A percentile compares a stretch with the other conserved stretches of the same genome.
These are phyloP conservation scores for Ploceus nigricollis DNA, from an alignment of 2,113 vertebrate species.

Conservation along the genomic window DNA sequence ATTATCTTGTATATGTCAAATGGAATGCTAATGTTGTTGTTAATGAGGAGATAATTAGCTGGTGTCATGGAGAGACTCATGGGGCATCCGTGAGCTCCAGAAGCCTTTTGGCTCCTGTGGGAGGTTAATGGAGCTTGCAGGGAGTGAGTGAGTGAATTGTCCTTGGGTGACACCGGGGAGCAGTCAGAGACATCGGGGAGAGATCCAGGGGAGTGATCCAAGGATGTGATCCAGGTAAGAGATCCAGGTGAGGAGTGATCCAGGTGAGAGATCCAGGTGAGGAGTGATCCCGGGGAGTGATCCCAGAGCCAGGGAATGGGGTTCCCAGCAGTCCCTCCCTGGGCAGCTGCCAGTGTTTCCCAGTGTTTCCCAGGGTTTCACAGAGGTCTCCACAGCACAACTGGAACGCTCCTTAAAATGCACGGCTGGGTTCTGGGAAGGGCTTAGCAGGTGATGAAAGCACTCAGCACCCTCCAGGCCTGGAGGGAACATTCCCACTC, in stretches of 20 bases:
- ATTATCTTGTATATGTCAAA: constrained; percentile 69
- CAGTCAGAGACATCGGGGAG: neutral
- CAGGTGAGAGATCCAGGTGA: neutral
- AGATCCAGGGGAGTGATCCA: neutral
- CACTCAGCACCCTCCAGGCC: neutral
- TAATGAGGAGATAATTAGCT: constrained; percentile 72
- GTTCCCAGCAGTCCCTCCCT: neutral
- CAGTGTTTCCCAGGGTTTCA: neutral
- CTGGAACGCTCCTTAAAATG: neutral
- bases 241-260: neutral
- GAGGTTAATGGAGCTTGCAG: constrained; percentile 40
- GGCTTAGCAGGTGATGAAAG: constrained; percentile 32
- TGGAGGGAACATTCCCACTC: neutral
- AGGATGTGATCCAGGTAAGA: neutral
- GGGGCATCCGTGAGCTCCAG: constrained; percentile 42
- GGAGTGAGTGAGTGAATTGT: constrained; percentile 13
- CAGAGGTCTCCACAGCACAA: neutral
- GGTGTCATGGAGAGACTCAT: constrained; percentile 50
- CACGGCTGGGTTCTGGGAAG: neutral
- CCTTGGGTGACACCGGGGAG: neutral
- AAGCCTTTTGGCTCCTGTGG: constrained; percentile 2
- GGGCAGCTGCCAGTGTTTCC: constrained; percentile 27
- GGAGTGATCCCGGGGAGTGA: neutral
- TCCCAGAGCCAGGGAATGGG: neutral
- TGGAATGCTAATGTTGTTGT: constrained; percentile 65